Conservation (phyloP, 2,797 vertebrate genomes). For the Heliangelus exortis region DNA sequence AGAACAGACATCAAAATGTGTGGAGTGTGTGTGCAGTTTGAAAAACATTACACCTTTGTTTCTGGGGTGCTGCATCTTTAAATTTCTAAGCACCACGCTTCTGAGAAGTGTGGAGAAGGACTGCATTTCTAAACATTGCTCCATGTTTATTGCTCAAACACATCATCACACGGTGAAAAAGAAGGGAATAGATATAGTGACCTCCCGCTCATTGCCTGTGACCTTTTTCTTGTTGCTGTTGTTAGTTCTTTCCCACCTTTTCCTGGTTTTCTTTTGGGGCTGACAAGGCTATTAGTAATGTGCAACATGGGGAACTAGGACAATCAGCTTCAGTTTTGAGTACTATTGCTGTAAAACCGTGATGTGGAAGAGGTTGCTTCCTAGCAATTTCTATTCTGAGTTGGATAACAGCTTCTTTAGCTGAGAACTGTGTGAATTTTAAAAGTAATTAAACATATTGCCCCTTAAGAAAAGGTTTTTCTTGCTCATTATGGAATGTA, state of each 20-base stretch:
- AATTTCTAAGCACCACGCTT: background rate
- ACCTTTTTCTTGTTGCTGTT: background rate
- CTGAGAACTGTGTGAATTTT: background rate
- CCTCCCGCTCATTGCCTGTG: background rate
- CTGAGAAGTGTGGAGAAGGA: background rate
- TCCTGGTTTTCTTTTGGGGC: background rate
- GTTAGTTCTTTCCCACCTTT: rapidly evolving
- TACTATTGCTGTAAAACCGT: background rate
- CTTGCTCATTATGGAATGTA: background rate
- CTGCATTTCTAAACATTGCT: background rate
- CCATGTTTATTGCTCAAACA: background rate
- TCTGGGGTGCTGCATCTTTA: background rate
- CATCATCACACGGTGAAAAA: background rate
- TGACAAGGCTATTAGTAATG: background rate
- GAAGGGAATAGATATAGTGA: background rate
- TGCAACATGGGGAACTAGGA: rapidly evolving
- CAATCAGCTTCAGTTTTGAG: background rate
- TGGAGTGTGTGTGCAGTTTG: background rate
- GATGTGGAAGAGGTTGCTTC: background rate
- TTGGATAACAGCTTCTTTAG: background rate
- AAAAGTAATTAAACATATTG: background rate
- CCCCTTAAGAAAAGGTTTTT: background rate
- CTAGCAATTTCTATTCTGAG: background rate
- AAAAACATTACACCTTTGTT: constrained; percentile 34
- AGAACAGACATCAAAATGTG: constrained; percentile 2